Evolutionary conservation across 2,888 invertebrate genomes (phyloP).

Genomic region (Ashinkailepas kermadecensis): DNA sequence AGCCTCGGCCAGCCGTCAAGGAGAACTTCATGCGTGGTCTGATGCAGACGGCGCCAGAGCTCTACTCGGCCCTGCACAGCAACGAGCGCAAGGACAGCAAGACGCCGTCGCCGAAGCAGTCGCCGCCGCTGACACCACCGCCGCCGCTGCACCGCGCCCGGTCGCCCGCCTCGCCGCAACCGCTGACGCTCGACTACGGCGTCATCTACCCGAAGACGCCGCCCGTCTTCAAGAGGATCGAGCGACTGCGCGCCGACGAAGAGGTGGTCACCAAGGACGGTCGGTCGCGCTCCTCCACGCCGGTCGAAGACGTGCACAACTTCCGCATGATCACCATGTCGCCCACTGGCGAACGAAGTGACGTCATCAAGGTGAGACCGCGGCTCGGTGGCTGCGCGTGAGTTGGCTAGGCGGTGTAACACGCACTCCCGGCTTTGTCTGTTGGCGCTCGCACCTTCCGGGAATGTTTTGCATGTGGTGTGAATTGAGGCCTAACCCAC

Average conservation of each 20-base stretch:
- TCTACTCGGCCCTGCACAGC: slow-evolving; percentile 33
- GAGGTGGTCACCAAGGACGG: slow-evolving; percentile 18
- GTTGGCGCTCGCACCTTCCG: too few relatives aligned
- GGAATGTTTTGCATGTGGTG: too few relatives aligned
- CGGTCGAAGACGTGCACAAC: slow-evolving; percentile 7
- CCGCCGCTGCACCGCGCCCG: slow-evolving; percentile 17
- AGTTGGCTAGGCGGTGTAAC: too few relatives aligned
- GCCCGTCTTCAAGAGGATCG: slow-evolving; percentile 19
- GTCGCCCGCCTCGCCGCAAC: slow-evolving; percentile 3
- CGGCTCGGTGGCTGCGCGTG: too few relatives aligned
- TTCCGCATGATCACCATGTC: slow-evolving; percentile 2
- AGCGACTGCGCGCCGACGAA: slow-evolving; percentile 17
- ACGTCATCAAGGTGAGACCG: neutral
- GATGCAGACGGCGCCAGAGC: slow-evolving; percentile 33
- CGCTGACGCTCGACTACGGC: neutral
- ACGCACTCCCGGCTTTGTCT: too few relatives aligned
- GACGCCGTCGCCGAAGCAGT: slow-evolving; percentile 18
- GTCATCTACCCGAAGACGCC: slow-evolving; percentile 17
- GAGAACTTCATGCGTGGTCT: slow-evolving; percentile 32
- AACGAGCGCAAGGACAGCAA: slow-evolving; percentile 29
- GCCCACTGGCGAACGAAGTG: neutral
- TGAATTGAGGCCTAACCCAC: too few relatives aligned
- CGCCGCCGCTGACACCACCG: neutral
- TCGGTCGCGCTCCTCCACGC: slow-evolving; percentile 19
- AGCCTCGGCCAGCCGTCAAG: neutral